A percentile compares a stretch with the other conserved stretches of the same genome.
Conservation (phyloP, 1,140 invertebrate species). For the Rhizoglyphus robini region DNA sequence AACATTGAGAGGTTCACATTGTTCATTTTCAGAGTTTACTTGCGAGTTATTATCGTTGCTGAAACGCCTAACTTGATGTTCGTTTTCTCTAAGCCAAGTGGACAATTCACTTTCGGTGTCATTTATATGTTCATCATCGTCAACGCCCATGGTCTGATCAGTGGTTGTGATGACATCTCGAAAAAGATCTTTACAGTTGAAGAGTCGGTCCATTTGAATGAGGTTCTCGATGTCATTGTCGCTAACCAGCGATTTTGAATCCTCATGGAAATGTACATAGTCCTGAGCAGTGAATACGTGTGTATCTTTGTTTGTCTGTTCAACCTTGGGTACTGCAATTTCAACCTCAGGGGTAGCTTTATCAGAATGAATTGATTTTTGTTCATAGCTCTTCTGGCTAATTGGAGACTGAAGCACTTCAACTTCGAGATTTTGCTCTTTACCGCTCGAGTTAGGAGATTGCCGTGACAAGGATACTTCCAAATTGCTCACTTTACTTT, state of each 20-base stretch:
- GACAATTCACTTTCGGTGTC: background rate
- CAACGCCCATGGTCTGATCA: background rate
- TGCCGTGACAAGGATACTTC: too few species aligned
- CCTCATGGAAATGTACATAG: constrained; percentile 10
- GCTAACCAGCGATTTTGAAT: background rate
- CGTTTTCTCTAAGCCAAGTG: background rate
- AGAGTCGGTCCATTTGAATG: background rate
- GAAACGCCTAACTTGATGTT: background rate
- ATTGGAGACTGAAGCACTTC: too few species aligned
- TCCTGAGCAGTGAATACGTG: background rate
- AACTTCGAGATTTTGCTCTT: too few species aligned
- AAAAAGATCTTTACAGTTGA: background rate
- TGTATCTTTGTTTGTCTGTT: too few species aligned
- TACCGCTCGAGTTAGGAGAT: too few species aligned
- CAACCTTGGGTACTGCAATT: too few species aligned
- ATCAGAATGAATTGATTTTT: too few species aligned
- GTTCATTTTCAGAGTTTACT: background rate
- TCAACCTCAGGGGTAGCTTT: too few species aligned
- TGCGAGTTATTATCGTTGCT: background rate
- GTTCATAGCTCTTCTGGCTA: too few species aligned
- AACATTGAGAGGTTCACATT: too few species aligned
- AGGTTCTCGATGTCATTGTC: constrained; percentile 3
- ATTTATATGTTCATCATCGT: background rate
- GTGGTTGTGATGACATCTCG: background rate
- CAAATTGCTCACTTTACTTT: too few species aligned